phyloP scores from a whole-genome alignment of 2,797 vertebrate genomes.

The Esox masquinongy region DNA sequence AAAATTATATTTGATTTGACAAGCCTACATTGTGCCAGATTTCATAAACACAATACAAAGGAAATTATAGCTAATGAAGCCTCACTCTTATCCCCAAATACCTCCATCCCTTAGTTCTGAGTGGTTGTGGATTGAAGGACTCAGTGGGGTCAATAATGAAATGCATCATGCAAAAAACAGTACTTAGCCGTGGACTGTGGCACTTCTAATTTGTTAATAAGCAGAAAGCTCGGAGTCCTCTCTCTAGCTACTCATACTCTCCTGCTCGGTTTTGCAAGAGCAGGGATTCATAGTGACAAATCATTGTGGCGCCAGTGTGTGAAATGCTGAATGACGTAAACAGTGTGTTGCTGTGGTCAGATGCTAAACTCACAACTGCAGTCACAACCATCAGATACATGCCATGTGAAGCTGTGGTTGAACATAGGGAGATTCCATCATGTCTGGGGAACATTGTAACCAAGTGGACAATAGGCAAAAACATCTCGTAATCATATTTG shows the following conservation, averaged over 20 bases:
- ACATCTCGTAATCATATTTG: constrained; percentile 27
- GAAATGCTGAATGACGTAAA: constrained; percentile 56
- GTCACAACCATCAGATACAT: constrained; percentile 34
- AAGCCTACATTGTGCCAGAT: constrained; percentile 63
- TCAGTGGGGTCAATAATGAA: constrained; percentile 68
- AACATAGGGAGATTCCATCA: neutral
- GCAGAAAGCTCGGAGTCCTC: constrained; percentile 6
- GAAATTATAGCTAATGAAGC: constrained; percentile 68
- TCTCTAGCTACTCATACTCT: neutral
- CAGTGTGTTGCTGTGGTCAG: constrained; percentile 22
- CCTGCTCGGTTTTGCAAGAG: constrained; percentile 39
- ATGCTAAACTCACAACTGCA: constrained; percentile 30
- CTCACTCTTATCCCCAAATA: constrained; percentile 36
- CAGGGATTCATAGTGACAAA: constrained; percentile 42
- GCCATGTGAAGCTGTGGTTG: constrained; percentile 26
- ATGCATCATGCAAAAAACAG: constrained; percentile 43
- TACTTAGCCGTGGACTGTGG: constrained; percentile 13
- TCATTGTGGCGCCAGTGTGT: constrained; percentile 42
- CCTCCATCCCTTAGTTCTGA: constrained; percentile 59
- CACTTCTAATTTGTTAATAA: constrained; percentile 32
- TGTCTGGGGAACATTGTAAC: constrained; percentile 45
- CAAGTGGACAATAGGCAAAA: constrained; percentile 33
- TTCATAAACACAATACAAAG: constrained; percentile 62
- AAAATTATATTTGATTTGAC: constrained; percentile 58
- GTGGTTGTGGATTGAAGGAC: constrained; percentile 43